Base-by-base conservation (phyloP, 2,113 vertebrate genomes). In the Heteronetta atricapilla region DNA sequence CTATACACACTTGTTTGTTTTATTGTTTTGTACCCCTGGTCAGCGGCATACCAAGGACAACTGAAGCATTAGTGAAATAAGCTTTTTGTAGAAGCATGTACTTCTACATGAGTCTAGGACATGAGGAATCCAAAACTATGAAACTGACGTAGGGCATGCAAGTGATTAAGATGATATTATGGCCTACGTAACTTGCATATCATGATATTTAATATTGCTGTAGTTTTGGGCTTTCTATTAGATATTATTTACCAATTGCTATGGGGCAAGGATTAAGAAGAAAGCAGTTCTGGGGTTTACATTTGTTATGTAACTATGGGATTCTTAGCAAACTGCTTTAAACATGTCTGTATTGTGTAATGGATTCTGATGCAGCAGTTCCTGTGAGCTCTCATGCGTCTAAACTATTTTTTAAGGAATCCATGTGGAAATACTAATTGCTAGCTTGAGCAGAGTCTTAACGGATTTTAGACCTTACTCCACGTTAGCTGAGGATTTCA, bases 321-420 rank as follows among this genome's bases (percentile, higher is more conserved):
- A 63, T 44, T 58, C n/a, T 40, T 68, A 67, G 60, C 55, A 59
- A 46, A 56, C 18, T 80, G 62, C 36, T 80, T 84, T 81, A 36
- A 52, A 28, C 0, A 0, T 5, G n/a, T 53, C 31, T 3, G 29
- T 64, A 56, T 75, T 15, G 13, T 16, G 10, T 84, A 42, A 36
- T 70, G 44, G 56, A n/a, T 56, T n/a, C 31, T 38, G 17, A 5
- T 18, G 2, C 10, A 23, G 93, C n/a, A 58, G 38, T 76, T 26
- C 4, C 52, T n/a, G n/a, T 42, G 38, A 81, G 46, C 58, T 72
- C 60, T 38, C 55, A 14, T 33, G 38, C 31, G 16, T 55, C 31
- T 25, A 7, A 7, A 11, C 26, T 34, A 2, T 52, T 55, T 34
- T 70, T 66, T 44, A 38, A 38, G 40, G 21, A 11, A 28, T 56